A percentile compares a stretch with the other conserved stretches of the same genome.
Conservation (phyloP, 2,888 invertebrate genomes). For the Nesidiocoris tenuis region DNA sequence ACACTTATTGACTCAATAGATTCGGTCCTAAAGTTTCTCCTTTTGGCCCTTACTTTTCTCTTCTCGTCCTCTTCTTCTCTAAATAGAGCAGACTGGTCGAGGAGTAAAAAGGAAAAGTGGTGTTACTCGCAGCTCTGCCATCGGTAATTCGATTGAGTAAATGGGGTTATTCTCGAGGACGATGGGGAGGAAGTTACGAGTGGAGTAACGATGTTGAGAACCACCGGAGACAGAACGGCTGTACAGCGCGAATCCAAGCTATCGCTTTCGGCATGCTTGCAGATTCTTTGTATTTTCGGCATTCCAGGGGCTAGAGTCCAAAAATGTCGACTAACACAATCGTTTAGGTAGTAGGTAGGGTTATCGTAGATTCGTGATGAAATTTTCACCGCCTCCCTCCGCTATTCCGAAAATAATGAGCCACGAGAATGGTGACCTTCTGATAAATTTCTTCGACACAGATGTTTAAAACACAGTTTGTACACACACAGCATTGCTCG, state of each 20-base stretch:
- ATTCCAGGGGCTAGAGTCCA: too few relatives aligned
- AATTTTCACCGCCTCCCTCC: too few relatives aligned
- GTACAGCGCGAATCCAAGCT: neutral
- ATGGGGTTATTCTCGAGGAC: conserved; percentile 24
- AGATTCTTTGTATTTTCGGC: too few relatives aligned
- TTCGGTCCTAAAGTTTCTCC: conserved; percentile 2
- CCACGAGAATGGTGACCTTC: too few relatives aligned
- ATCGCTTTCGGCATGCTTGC: too few relatives aligned
- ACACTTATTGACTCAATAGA: conserved; percentile 42
- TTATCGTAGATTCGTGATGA: too few relatives aligned
- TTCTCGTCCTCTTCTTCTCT: neutral
- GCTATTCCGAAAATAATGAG: too few relatives aligned
- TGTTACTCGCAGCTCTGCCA: conserved; percentile 22
- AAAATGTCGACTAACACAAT: too few relatives aligned
- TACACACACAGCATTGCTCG: too few relatives aligned
- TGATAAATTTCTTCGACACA: too few relatives aligned
- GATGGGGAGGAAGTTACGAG: neutral
- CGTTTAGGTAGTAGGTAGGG: too few relatives aligned
- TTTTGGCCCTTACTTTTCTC: neutral
- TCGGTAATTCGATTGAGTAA: conserved; percentile 40
- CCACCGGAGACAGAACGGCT: neutral
- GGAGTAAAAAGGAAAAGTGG: conserved; percentile 15
- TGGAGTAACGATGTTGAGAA: neutral
- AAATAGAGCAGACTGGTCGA: neutral
- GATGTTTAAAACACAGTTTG: too few relatives aligned